phyloP scores from a whole-genome alignment of 92 coral and sea anemone species.

The Epizoanthus stellaris region DNA sequence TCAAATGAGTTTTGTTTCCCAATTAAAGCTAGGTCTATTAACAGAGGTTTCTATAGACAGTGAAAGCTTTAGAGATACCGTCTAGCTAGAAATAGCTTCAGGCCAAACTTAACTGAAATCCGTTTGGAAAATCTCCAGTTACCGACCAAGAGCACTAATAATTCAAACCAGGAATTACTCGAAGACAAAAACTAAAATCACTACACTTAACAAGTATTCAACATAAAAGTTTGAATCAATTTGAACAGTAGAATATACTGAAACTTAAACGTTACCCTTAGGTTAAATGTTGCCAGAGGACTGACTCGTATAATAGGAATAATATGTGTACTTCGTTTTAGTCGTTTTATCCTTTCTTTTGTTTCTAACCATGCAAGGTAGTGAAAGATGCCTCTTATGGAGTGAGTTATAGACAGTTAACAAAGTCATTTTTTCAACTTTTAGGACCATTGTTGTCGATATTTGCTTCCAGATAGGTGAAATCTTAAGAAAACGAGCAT shows the following conservation, averaged over 20 bases:
- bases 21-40: too few species aligned
- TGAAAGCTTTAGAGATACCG: conserved; percentile 30
- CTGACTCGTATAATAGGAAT: too few species aligned
- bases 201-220: neutral
- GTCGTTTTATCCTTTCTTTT: too few species aligned
- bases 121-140: conserved; percentile 2
- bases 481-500: conserved; percentile 22
- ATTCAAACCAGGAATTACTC: conserved; percentile 2
- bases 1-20: too few species aligned
- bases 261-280: too few species aligned
- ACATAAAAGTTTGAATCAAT: neutral
- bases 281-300: too few species aligned
- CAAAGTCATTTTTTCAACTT: conserved; percentile 2
- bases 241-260: neutral
- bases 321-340: too few species aligned
- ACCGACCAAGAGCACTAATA: conserved; percentile 22
- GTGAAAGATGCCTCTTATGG: too few species aligned
- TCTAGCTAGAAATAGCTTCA: conserved; percentile 1
- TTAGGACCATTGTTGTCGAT: conserved; percentile 22
- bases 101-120: conserved; percentile 26
- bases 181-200: conserved; percentile 1
- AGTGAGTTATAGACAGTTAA: neutral
- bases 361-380: too few species aligned
- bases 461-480: conserved; percentile 35
- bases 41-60: too few species aligned